These are phyloP conservation scores for Syrista parreyssii DNA, from an alignment of 2,888 invertebrate genomes.

Conservation along the genomic window DNA sequence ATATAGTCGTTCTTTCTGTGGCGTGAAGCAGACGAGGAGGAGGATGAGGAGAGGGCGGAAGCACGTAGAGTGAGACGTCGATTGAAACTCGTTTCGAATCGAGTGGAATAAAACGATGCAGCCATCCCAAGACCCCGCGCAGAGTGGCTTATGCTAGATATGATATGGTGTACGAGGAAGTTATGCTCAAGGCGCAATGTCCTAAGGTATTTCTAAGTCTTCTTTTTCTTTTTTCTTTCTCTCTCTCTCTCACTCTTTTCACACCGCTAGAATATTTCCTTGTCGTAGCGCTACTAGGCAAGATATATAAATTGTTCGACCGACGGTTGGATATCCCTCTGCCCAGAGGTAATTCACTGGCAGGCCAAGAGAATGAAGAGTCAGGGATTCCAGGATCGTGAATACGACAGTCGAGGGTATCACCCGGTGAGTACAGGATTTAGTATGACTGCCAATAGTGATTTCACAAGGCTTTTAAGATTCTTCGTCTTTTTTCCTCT, in stretches of 20 bases:
- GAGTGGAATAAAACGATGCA: constrained; percentile 22
- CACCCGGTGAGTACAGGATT: neutral
- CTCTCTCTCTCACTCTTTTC: neutral
- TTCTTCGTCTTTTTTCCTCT: neutral
- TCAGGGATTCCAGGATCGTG: neutral
- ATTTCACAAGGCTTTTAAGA: neutral
- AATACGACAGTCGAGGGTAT: neutral
- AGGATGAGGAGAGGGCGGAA: constrained; percentile 27
- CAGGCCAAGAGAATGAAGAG: neutral
- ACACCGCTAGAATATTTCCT: neutral
- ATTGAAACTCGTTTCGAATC: constrained; percentile 47
- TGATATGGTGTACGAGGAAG: neutral
- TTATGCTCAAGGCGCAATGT: neutral
- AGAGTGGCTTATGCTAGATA: neutral
- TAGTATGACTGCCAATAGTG: neutral
- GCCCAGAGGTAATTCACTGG: neutral
- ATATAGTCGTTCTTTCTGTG: constrained; percentile 24
- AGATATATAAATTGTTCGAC: neutral
- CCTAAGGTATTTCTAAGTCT: neutral
- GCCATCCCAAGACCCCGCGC: neutral
- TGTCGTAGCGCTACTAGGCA: neutral
- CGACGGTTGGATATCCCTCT: neutral
- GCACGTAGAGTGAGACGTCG: constrained; percentile 42
- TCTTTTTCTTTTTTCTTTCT: too few relatives aligned
- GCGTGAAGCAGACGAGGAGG: constrained; percentile 17